Evolutionary conservation across 2,797 vertebrate genomes (phyloP), one percentile per base, ranked within the genome.

Genomic region (Phaenicophaeus curvirostris): DNA sequence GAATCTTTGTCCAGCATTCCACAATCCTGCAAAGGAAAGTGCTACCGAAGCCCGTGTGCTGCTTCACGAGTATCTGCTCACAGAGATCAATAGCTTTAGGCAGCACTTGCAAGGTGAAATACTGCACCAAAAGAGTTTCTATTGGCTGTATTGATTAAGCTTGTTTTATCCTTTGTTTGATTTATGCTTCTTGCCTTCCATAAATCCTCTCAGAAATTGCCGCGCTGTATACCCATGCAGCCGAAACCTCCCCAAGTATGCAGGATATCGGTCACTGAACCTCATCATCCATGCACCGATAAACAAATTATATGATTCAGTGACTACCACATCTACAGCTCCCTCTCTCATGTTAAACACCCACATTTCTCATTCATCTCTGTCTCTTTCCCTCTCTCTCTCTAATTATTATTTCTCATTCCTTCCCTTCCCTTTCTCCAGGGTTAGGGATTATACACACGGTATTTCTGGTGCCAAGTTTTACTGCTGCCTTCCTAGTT

Each of bases 191-290:
- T 66, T 90, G 15, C n/a, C 39, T 88, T 84, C 59, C 59, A 58
- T 28, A 93, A 62, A 85, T 89, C 51, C 39, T 69, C 33, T 78
- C 82, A 91, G 85, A 92, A 93, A 84, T 44, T 59, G 61, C 37
- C 5, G 2, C 6, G 18, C 33, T 69, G 14, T 73, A n/a, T 59
- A 82, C 31, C 79, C 28, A 50, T 20, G 50, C 28, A 91, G 82
- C 62, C 41, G 90, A 35, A 91, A 71, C 74, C 67, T 93, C 41
- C 31, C 21, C 15, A 33, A 72, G 73, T 85, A 91, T 57, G 41
- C 39, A 68, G 57, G 50, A 27, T 58, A 20, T 30, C 3, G 2
- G 81, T 66, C 85, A 79, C 63, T 86, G 91, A 91, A 81, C 79
- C 65, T 84, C 79, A 75, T 69, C 79, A 91, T 91, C 62, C 59